Conservation (phyloP, 2,113 vertebrate genomes). For the Lipotes vexillifer region DNA sequence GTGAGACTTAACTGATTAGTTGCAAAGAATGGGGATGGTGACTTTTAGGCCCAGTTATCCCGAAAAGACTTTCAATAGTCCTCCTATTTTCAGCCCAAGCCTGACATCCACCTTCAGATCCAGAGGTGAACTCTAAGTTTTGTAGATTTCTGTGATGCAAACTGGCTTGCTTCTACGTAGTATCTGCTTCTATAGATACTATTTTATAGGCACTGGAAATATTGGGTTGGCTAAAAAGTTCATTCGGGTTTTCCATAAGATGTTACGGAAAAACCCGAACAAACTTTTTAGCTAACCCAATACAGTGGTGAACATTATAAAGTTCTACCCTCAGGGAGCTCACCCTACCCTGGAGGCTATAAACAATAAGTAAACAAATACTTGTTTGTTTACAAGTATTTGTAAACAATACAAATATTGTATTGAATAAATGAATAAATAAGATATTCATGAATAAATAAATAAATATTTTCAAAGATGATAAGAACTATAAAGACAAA, state of each 20-base stretch:
- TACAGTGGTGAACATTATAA: background rate
- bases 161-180: background rate
- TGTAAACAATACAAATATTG: too few relatives aligned
- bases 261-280: too few relatives aligned
- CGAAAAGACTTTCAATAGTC: background rate
- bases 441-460: background rate
- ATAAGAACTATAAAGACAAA: background rate
- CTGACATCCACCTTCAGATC: background rate
- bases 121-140: background rate
- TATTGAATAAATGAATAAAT: too few relatives aligned
- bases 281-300: too few relatives aligned
- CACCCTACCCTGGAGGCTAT: background rate
- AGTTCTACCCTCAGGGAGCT: background rate
- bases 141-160: background rate
- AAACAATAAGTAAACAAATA: background rate
- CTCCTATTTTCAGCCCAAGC: background rate
- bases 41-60: background rate
- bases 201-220: background rate
- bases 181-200: background rate
- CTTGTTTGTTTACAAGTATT: too few relatives aligned
- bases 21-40: background rate
- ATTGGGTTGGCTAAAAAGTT: too few relatives aligned
- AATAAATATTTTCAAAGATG: background rate
- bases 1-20: background rate
- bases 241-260: too few relatives aligned